A percentile compares a stretch with the other conserved stretches of the same genome.
phyloP scores from a whole-genome alignment of 2,888 invertebrate species.

The Fissipunctia ypsillon region DNA sequence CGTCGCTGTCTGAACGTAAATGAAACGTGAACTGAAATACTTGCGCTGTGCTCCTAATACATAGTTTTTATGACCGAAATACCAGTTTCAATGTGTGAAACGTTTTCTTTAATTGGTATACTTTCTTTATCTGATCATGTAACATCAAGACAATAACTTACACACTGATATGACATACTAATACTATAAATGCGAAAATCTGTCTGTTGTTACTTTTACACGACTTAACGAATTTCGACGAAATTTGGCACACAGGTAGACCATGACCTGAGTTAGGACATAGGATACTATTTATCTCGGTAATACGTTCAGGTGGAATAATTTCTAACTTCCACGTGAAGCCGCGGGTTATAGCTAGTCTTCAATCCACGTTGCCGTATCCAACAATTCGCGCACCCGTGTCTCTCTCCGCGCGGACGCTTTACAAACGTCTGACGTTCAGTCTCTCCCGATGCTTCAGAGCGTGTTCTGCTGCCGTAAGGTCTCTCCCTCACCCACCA shows the following conservation, averaged over 20 bases:
- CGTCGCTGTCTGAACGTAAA: background rate
- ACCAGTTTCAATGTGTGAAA: background rate
- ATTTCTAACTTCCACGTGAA: too few relatives aligned
- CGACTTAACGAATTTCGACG: too few relatives aligned
- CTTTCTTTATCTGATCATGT: background rate
- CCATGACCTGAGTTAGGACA: too few relatives aligned
- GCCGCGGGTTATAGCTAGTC: too few relatives aligned
- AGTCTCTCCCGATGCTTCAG: conserved; percentile 86
- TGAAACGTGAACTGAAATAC: background rate
- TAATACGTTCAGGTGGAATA: too few relatives aligned
- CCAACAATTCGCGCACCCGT: conserved; percentile 61
- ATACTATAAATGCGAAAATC: too few relatives aligned
- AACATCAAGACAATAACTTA: background rate
- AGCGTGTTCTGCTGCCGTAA: conserved; percentile 88
- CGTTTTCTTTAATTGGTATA: background rate
- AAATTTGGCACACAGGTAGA: too few relatives aligned
- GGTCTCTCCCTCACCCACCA: conserved; percentile 74
- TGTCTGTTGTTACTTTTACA: too few relatives aligned
- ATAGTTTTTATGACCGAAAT: background rate
- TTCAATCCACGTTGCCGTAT: conserved; percentile 70
- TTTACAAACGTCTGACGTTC: conserved; percentile 67
- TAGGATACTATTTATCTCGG: too few relatives aligned
- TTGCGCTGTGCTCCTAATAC: background rate
- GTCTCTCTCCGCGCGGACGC: conserved; percentile 49
- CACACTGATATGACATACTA: too few relatives aligned